Evolutionary conservation across 35 echinoderm and acorn worm genomes (phyloP).

Genomic region (Lytechinus pictus): DNA sequence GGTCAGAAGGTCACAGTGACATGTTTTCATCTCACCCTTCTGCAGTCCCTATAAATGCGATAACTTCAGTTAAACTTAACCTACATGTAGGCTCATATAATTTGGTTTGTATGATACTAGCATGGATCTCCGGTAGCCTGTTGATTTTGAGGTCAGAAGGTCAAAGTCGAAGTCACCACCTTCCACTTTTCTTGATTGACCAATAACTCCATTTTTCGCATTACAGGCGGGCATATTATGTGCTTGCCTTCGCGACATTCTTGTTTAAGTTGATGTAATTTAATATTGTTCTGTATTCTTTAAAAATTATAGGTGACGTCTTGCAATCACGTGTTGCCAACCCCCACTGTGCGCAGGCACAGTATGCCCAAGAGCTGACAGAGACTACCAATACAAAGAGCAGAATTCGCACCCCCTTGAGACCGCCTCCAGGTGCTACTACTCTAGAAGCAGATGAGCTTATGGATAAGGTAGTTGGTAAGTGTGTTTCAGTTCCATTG

Average conservation of each 20-base stretch:
- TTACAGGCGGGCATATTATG: too few relatives aligned
- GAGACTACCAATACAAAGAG: slow-evolving; percentile 82
- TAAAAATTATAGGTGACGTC: slow-evolving; percentile 61
- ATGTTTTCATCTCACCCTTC: too few relatives aligned
- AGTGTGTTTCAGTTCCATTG: neutral
- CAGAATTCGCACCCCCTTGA: slow-evolving; percentile 71
- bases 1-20: too few relatives aligned
- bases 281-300: neutral
- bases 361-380: slow-evolving; percentile 83
- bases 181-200: too few relatives aligned
- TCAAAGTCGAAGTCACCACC: too few relatives aligned
- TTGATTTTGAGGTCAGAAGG: too few relatives aligned
- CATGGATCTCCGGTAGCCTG: too few relatives aligned
- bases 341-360: slow-evolving; percentile 80
- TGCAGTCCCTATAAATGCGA: too few relatives aligned
- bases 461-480: slow-evolving; percentile 78
- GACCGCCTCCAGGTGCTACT: slow-evolving; percentile 74
- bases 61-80: too few relatives aligned
- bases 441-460: slow-evolving; percentile 83
- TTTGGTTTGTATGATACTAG: too few relatives aligned
- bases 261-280: neutral
- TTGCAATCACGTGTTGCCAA: slow-evolving; percentile 76
- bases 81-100: too few relatives aligned
- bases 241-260: neutral
- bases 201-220: too few relatives aligned